These are phyloP conservation scores for Anguilla anguilla DNA, from an alignment of 2,797 vertebrate genomes.

Conservation along the genomic window DNA sequence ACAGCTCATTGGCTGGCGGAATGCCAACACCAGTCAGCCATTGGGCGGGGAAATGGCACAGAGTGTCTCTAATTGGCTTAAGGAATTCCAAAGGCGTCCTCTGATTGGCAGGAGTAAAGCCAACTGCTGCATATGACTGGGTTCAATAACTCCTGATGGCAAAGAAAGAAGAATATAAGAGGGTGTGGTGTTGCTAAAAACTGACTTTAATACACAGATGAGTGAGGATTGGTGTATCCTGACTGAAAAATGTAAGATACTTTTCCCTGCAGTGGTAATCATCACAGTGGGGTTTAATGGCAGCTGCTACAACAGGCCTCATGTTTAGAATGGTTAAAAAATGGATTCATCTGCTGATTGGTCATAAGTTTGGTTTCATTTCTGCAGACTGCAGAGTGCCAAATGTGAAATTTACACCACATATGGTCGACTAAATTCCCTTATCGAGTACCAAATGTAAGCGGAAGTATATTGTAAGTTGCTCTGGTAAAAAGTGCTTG, in stretches of 20 bases:
- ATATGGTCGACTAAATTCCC: neutral
- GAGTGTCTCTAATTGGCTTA: neutral
- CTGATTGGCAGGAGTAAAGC: constrained; percentile 54
- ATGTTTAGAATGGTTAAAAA: neutral
- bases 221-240: neutral
- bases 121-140: constrained; percentile 54
- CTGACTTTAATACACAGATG: neutral
- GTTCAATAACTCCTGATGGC: constrained; percentile 24
- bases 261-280: neutral
- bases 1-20: neutral
- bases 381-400: neutral
- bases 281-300: neutral
- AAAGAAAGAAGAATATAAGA: neutral
- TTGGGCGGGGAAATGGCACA: neutral
- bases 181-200: neutral
- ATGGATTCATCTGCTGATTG: neutral
- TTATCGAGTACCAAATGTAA: neutral
- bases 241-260: neutral
- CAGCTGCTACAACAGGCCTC: neutral
- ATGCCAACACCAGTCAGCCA: neutral
- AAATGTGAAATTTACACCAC: neutral
- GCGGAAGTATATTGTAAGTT: too few species aligned
- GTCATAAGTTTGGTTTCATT: neutral
- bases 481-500: too few species aligned
- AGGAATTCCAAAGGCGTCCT: constrained; percentile 54